Evolutionary conservation across 2,797 vertebrate species (phyloP).

Genomic region (Taenioides sp.): DNA sequence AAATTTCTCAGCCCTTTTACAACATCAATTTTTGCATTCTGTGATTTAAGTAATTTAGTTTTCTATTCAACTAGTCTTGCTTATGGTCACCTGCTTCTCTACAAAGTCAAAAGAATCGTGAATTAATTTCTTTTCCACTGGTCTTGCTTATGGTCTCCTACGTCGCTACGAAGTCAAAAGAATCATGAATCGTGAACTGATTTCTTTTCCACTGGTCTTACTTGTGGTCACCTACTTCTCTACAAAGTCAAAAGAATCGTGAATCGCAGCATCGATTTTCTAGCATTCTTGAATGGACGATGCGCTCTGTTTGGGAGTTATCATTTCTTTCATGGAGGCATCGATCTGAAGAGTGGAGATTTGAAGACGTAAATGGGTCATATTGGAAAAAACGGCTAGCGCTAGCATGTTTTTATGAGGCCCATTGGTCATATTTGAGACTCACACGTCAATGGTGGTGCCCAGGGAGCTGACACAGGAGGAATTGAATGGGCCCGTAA

Average conservation of each 20-base stretch:
- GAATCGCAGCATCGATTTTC: constrained; percentile 49
- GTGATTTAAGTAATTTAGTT: no score
- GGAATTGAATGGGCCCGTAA: constrained; percentile 24
- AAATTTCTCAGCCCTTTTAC: no score
- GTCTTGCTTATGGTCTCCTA: background rate
- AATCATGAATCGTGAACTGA: constrained; percentile 37
- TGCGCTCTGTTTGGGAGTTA: constrained; percentile 32
- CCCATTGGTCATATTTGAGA: constrained; percentile 41
- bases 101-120: constrained; percentile 46
- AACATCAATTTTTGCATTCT: background rate
- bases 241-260: constrained; percentile 43
- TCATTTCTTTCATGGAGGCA: constrained; percentile 30
- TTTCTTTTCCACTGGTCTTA: no score
- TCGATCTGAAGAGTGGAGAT: constrained; percentile 57
- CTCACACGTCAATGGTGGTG: constrained; percentile 28
- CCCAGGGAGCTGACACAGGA: constrained; percentile 33
- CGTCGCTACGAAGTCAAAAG: constrained; percentile 46
- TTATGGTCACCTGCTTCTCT: constrained; percentile 24
- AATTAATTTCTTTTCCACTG: constrained; percentile 15
- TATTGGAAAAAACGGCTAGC: constrained; percentile 29
- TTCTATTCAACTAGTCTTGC: background rate
- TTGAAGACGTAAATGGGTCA: constrained; percentile 54
- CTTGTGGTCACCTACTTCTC: constrained; percentile 21
- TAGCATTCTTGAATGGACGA: constrained; percentile 1
- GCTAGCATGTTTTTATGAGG: constrained; percentile 48